Percentiles rank a stretch among this genome's conserved stretches.
Evolutionary conservation across 2,797 vertebrate species (phyloP).

Genomic region (Centroberyx gerrardi): DNA sequence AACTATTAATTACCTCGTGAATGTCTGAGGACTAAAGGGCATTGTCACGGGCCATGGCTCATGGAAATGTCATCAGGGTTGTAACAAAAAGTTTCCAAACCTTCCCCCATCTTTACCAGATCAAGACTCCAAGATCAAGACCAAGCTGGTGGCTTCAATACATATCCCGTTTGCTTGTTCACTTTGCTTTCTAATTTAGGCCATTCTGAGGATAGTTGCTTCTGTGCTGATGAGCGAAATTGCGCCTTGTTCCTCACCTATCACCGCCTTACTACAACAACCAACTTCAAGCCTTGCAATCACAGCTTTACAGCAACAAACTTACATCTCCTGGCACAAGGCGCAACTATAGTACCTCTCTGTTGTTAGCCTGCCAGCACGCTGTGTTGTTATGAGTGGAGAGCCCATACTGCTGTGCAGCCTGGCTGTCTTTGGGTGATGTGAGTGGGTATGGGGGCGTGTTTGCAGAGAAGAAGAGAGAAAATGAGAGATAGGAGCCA

Average conservation of each 20-base stretch:
- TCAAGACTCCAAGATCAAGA: constrained; percentile 17
- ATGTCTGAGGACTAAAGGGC: constrained; percentile 72
- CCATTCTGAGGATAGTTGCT: not conserved
- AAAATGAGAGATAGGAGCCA: constrained; percentile 78
- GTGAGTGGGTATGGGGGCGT: constrained; percentile 73
- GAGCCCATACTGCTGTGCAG: constrained; percentile 63
- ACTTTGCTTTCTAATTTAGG: constrained; percentile 18
- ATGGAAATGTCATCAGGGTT: constrained; percentile 68
- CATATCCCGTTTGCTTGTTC: constrained; percentile 27
- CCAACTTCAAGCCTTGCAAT: constrained; percentile 15
- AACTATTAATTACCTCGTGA: constrained; percentile 81
- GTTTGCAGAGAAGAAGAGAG: constrained; percentile 70
- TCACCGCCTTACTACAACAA: constrained; percentile 19
- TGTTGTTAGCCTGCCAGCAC: constrained; percentile 69
- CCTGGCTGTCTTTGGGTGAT: constrained; percentile 71
- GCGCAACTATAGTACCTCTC: constrained; percentile 59
- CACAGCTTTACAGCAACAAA: constrained; percentile 43
- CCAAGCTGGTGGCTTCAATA: not conserved
- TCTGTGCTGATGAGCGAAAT: constrained; percentile 4
- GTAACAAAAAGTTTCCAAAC: constrained; percentile 38
- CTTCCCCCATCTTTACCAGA: constrained; percentile 18
- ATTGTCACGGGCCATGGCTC: constrained; percentile 65
- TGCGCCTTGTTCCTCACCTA: not conserved
- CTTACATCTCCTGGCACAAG: constrained; percentile 63
- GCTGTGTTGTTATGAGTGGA: constrained; percentile 70